These are phyloP conservation scores for Tonatia bakeri DNA, from an alignment of 2,113 vertebrate species.

Conservation along the genomic window DNA sequence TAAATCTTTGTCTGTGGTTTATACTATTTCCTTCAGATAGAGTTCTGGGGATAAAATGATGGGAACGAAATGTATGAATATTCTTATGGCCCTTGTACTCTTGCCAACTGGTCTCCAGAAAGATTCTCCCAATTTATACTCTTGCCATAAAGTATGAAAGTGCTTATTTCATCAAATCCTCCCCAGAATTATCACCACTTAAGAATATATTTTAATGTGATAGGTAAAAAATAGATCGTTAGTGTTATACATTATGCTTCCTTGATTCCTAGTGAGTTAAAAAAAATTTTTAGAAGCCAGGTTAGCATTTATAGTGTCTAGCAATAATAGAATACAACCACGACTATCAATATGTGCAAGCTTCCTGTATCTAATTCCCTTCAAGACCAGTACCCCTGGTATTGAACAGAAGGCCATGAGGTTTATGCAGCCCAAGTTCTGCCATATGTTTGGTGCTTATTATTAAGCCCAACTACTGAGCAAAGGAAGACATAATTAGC, in stretches of 20 bases:
- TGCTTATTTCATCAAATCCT: slow-evolving; percentile 13
- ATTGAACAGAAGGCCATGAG: slow-evolving; percentile 56
- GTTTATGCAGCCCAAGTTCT: slow-evolving; percentile 35
- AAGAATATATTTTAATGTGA: slow-evolving; percentile 28
- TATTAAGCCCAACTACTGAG: slow-evolving; percentile 74
- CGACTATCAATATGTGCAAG: slow-evolving; percentile 22
- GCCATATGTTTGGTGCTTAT: slow-evolving; percentile 75
- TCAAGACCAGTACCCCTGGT: slow-evolving; percentile 33
- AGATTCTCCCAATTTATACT: background rate
- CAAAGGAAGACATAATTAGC: slow-evolving; percentile 74
- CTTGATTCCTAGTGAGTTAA: slow-evolving; percentile 27
- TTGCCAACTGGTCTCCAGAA: slow-evolving; percentile 2
- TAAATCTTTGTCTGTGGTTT: background rate
- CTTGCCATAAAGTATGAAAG: background rate
- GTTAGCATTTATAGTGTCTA: slow-evolving; percentile 14
- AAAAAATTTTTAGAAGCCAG: slow-evolving; percentile 5
- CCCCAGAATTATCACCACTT: background rate
- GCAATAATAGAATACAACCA: background rate
- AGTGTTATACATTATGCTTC: background rate
- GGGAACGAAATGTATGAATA: background rate
- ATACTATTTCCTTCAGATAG: slow-evolving; percentile 22
- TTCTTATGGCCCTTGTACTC: background rate
- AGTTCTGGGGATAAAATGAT: background rate
- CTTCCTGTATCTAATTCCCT: slow-evolving; percentile 38
- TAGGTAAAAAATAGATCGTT: background rate